A percentile compares a stretch with the other conserved stretches of the same genome.
Conservation (phyloP, 2,113 vertebrate genomes). For the Rhinogobius similis region DNA sequence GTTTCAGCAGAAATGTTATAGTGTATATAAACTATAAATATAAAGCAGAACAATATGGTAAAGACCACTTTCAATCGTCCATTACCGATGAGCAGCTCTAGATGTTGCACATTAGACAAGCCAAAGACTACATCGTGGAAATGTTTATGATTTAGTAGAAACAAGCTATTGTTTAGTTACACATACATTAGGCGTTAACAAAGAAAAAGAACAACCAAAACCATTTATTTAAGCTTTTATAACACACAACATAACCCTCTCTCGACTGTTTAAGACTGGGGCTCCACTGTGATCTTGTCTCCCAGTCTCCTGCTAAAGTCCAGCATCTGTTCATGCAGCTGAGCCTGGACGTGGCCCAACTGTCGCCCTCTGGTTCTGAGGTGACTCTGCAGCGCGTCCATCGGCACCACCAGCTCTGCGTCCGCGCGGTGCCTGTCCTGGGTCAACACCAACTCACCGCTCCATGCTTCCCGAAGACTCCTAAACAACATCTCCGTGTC, state of each 20-base stretch:
- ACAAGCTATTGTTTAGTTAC: background rate
- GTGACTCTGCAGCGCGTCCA: background rate
- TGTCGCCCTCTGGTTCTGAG: conserved; percentile 27
- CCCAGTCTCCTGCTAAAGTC: conserved; percentile 50
- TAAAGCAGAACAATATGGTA: too few relatives aligned
- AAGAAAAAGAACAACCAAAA: background rate
- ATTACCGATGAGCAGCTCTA: too few relatives aligned
- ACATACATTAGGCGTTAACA: background rate
- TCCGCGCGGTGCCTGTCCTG: conserved; percentile 13
- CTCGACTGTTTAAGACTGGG: background rate
- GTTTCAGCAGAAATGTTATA: too few relatives aligned
- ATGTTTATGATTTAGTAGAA: too few relatives aligned
- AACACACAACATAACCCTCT: background rate
- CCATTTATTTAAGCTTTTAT: background rate
- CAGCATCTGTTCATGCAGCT: conserved; percentile 31
- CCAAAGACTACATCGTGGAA: too few relatives aligned
- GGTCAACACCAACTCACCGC: background rate
- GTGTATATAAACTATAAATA: too few relatives aligned
- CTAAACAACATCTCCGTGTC: background rate
- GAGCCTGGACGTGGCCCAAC: conserved; percentile 2
- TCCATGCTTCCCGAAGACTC: conserved; percentile 39
- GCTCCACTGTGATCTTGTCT: background rate
- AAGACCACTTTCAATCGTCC: too few relatives aligned
- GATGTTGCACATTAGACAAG: too few relatives aligned
- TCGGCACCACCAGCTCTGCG: background rate